These are phyloP conservation scores for Cirrhinus mrigala DNA, from an alignment of 2,797 vertebrate genomes.

Conservation along the genomic window DNA sequence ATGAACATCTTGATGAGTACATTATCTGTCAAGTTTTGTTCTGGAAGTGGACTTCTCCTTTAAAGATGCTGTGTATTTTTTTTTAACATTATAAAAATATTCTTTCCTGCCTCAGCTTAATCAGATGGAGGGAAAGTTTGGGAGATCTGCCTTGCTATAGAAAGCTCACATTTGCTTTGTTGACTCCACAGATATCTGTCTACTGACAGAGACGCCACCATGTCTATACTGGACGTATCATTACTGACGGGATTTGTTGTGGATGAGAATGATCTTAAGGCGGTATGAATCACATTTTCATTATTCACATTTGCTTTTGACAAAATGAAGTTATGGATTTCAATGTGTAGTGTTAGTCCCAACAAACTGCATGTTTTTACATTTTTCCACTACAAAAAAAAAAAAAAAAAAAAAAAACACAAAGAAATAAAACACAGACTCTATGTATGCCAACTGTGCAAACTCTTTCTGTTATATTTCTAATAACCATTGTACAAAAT, in stretches of 20 bases:
- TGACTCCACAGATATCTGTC: slow-evolving; percentile 69
- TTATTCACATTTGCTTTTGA: background rate
- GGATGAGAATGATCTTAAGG: slow-evolving; percentile 75
- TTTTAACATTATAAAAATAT: background rate
- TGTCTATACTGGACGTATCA: slow-evolving; percentile 86
- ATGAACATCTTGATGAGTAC: too few species aligned
- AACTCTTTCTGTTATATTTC: background rate
- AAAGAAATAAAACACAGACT: too few species aligned
- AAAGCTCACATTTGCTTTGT: background rate
- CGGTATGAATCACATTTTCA: slow-evolving; percentile 67
- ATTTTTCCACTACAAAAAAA: background rate
- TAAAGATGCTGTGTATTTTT: too few species aligned
- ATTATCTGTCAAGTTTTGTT: too few species aligned
- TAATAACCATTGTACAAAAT: background rate
- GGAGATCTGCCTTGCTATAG: background rate
- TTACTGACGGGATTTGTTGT: slow-evolving; percentile 84
- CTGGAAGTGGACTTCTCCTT: too few species aligned
- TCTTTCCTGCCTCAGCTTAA: background rate
- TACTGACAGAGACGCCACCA: slow-evolving; percentile 70
- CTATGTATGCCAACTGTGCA: background rate
- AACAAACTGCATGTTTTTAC: background rate
- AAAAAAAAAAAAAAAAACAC: too few species aligned
- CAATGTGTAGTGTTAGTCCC: background rate
- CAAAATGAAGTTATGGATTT: background rate
- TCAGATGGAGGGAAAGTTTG: background rate